These are phyloP conservation scores for Schizothorax lantsangensis DNA, from an alignment of 2,797 vertebrate species.

Conservation along the genomic window DNA sequence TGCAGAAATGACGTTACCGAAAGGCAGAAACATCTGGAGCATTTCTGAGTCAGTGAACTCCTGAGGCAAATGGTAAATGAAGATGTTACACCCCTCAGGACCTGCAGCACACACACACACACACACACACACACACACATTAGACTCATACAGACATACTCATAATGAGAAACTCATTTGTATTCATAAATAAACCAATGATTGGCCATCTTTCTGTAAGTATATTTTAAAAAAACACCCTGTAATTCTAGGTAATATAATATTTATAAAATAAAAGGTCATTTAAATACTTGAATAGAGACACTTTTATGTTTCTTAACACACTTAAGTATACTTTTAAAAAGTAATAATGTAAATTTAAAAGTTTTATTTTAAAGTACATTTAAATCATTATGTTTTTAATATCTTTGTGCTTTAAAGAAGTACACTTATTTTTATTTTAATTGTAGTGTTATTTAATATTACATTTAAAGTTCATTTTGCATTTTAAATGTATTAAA, in stretches of 20 bases:
- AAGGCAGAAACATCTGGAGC: constrained; percentile 95
- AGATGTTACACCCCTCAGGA: constrained; percentile 96
- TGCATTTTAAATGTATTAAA: neutral
- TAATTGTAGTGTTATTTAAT: neutral
- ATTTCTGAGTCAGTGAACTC: constrained; percentile 96
- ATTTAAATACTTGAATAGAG: neutral
- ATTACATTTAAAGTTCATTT: neutral
- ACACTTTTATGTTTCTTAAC: neutral
- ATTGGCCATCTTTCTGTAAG: neutral
- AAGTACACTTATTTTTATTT: too few relatives aligned
- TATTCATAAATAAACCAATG: neutral
- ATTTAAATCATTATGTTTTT: neutral
- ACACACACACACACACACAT: constrained; percentile 51
- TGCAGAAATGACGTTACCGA: constrained; percentile 94
- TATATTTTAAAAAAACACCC: neutral
- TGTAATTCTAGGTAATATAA: neutral
- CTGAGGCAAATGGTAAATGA: constrained; percentile 97
- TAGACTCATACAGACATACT: neutral
- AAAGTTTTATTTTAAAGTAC: neutral
- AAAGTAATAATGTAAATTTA: neutral
- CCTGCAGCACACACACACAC: constrained; percentile 74
- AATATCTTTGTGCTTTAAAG: neutral
- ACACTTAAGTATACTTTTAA: neutral
- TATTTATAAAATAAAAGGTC: neutral
- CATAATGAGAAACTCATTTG: neutral